Evolutionary conservation across 2,797 vertebrate species (phyloP), one percentile per base, ranked within the genome.

Genomic region (Coluber constrictor): DNA sequence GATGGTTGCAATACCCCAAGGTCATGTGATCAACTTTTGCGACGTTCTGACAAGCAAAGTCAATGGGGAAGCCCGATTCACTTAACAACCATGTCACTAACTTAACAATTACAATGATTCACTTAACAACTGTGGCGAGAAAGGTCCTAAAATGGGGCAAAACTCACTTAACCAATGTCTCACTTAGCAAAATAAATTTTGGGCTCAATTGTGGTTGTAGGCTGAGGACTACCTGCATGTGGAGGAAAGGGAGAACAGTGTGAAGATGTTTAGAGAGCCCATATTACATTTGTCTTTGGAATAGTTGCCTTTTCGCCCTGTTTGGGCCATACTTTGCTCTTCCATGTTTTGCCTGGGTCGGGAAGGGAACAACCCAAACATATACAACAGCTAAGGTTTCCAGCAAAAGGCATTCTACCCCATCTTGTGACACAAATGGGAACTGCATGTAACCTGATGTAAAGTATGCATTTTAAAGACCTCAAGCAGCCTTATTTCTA

Each of bases 371-470:
- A 55, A 27, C 3, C 32, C 4, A 47, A 79, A 47, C 10, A 23
- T 47, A 43, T 43, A 43, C 74, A 79, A 43, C 20, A 79, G 37
- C 74, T 11, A 0, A 37, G 89, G 93, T 7, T 3, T 37, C 57
- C 83, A 61, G 90, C 70, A 0, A 96, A 95, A 93, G 3, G 86
- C 94, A 96, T 93, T 92, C 91, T 94, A 95, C 95, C 95, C 97
- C 97, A 97, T 95, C 97, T 97, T 96, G 96, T 96, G 97, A 95
- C 93, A 87, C 9, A 2, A 87, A 7, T 0, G 3, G 88, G 5
- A 56, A 74, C 25, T 93, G 37, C 32, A 47, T 59, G 23, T 20
- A 12, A 47, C 47, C 1, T 6, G 13, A 4, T 90, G 25, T 4
- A 15, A 43, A 27, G 25, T 1, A 16, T 60, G 29, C 20, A 70